Evolutionary conservation across 1,140 invertebrate genomes (phyloP).

Genomic region (Tetraneura akinire): DNA sequence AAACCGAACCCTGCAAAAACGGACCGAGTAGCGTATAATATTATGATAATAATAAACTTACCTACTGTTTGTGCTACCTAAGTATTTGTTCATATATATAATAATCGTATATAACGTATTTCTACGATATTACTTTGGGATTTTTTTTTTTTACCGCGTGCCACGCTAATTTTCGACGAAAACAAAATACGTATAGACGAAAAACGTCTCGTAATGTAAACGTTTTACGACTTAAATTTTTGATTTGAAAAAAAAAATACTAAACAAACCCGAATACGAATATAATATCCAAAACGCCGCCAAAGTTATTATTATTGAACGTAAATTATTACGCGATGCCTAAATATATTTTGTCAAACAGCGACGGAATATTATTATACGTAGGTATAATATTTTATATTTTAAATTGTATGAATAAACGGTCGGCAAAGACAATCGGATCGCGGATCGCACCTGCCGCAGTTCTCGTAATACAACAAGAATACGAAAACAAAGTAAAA

Average conservation of each 20-base stretch:
- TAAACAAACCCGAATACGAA: neutral
- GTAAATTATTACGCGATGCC: constrained; percentile 3
- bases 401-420: neutral
- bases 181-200: no score
- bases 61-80: no score
- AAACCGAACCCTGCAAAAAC: neutral
- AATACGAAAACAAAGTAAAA: no score
- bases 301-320: neutral
- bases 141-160: neutral
- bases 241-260: no score
- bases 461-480: neutral
- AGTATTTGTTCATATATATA: no score
- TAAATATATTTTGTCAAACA: constrained; percentile 39
- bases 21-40: neutral
- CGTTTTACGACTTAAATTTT: neutral
- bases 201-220: neutral
- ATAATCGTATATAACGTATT: no score
- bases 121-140: no score
- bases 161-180: constrained; percentile 14
- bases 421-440: neutral
- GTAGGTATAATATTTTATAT: neutral
- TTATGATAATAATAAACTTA: neutral
- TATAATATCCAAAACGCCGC: neutral
- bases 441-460: neutral
- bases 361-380: neutral